Evolutionary conservation across 2,113 vertebrate species (phyloP).

Genomic region (Spheniscus mendiculus): DNA sequence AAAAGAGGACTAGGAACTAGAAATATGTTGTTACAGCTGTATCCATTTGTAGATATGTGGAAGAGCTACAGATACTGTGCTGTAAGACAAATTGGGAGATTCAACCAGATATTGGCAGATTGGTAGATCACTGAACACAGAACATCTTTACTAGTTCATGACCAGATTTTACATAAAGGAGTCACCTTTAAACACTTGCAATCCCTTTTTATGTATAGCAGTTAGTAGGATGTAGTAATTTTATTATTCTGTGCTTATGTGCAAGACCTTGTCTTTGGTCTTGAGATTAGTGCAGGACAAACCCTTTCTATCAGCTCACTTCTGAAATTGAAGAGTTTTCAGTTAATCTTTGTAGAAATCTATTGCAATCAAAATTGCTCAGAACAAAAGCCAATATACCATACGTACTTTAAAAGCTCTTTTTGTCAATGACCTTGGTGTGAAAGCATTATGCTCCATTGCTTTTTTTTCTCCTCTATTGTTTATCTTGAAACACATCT

Average conservation of each 20-base stretch:
- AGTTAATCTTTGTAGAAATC: not conserved
- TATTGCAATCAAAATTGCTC: not conserved
- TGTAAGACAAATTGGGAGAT: not conserved
- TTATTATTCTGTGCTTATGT: not conserved
- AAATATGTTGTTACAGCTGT: not conserved
- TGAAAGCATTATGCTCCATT: not conserved
- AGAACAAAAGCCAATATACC: not conserved
- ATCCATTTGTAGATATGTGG: not conserved
- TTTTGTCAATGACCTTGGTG: constrained; percentile 20
- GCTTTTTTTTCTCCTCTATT: not conserved
- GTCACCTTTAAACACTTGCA: not conserved
- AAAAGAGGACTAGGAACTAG: not conserved
- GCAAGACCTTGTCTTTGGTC: not conserved
- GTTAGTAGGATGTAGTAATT: not conserved
- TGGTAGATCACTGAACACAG: not conserved
- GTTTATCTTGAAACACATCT: constrained; percentile 40
- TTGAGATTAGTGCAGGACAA: not conserved
- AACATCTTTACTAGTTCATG: not conserved
- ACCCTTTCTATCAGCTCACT: not conserved
- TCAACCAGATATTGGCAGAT: not conserved
- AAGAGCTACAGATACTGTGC: not conserved
- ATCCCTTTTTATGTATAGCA: not conserved
- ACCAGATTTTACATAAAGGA: not conserved
- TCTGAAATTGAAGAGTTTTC: not conserved
- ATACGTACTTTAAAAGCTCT: constrained; percentile 9